Conservation (phyloP, 2,797 vertebrate genomes). For the Lacerta agilis region DNA sequence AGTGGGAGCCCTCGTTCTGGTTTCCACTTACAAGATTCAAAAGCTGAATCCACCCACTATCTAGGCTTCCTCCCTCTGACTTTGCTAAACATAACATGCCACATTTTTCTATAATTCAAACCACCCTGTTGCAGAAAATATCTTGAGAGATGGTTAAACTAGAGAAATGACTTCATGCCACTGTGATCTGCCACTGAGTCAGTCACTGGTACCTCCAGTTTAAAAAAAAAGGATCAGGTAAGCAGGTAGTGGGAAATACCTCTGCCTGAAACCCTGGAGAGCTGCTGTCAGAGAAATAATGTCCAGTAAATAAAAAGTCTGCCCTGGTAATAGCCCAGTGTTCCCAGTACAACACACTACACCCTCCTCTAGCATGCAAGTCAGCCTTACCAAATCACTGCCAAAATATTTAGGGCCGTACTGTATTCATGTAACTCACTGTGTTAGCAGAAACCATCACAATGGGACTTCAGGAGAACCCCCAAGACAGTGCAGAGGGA, state of each 20-base stretch:
- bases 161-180: background rate
- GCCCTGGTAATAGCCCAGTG: background rate
- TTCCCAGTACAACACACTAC: background rate
- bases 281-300: too few relatives aligned
- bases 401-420: background rate
- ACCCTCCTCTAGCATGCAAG: background rate
- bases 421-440: too few relatives aligned
- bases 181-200: too few relatives aligned
- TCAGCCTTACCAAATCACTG: background rate
- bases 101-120: background rate
- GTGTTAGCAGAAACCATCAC: too few relatives aligned
- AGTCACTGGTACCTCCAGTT: too few relatives aligned
- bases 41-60: background rate
- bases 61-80: background rate
- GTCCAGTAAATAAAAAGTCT: background rate
- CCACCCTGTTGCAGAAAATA: background rate
- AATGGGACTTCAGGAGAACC: too few relatives aligned
- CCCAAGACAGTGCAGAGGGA: too few relatives aligned
- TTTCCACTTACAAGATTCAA: too few relatives aligned
- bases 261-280: too few relatives aligned
- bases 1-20: too few relatives aligned
- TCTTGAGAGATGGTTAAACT: background rate
- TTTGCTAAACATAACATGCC: background rate
- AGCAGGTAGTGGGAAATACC: too few relatives aligned
- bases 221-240: too few relatives aligned